phyloP scores from a whole-genome alignment of 2,888 invertebrate species.

The Plebejus melissa region DNA sequence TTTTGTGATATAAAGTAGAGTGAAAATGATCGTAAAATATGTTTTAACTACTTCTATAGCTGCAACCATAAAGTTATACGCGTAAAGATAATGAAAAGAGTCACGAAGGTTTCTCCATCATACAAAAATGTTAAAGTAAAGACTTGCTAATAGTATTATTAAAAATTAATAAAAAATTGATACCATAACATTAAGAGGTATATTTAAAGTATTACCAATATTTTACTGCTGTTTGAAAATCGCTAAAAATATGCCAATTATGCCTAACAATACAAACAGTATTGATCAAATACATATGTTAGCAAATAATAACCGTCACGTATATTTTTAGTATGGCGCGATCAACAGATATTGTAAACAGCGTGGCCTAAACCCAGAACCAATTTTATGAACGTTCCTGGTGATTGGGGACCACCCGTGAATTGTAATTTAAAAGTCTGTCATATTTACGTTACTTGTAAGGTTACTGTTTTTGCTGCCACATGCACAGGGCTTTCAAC shows the following conservation, averaged over 20 bases:
- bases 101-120: neutral
- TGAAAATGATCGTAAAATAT: constrained; percentile 9
- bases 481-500: neutral
- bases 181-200: too few relatives aligned
- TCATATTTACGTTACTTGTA: constrained; percentile 28
- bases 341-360: constrained; percentile 27
- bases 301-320: constrained; percentile 18
- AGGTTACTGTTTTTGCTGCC: constrained; percentile 27
- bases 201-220: neutral
- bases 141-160: too few relatives aligned
- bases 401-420: constrained; percentile 34
- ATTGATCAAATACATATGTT: constrained; percentile 10
- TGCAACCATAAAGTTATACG: neutral
- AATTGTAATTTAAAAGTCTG: constrained; percentile 24
- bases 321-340: constrained; percentile 24
- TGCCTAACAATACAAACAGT: constrained; percentile 7
- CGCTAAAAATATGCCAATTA: neutral
- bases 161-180: too few relatives aligned
- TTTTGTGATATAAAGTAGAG: constrained; percentile 5
- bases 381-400: constrained; percentile 33
- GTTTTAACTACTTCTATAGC: constrained; percentile 8
- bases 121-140: too few relatives aligned
- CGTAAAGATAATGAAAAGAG: neutral
- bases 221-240: neutral
- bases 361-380: constrained; percentile 17